Evolutionary conservation across 2,797 vertebrate species (phyloP).

Genomic region (Pseudochromis fuscus): DNA sequence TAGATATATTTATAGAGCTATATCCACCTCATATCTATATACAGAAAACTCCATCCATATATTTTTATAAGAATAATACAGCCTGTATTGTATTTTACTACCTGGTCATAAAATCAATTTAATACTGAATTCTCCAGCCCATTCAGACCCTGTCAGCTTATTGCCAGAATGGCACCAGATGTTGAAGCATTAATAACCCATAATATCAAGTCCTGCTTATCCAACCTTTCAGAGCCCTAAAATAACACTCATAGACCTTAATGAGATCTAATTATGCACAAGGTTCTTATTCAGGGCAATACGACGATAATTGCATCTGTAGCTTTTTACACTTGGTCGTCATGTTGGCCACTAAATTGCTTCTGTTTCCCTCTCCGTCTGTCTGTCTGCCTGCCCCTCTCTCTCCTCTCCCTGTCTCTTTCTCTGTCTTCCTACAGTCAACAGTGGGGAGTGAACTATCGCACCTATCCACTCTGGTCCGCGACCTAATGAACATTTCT

Average conservation of each 20-base stretch:
- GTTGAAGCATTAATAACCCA: conserved; percentile 82
- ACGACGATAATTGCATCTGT: conserved; percentile 82
- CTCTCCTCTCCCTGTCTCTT: conserved; percentile 10
- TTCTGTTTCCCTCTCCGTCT: conserved; percentile 50
- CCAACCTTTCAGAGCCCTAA: conserved; percentile 80
- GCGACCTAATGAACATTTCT: conserved; percentile 87
- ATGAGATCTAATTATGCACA: conserved; percentile 83
- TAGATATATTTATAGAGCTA: conserved; percentile 46
- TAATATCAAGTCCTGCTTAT: conserved; percentile 83
- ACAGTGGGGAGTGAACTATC: conserved; percentile 78
- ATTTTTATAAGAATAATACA: conserved; percentile 23
- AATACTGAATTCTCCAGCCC: conserved; percentile 34
- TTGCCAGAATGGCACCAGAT: conserved; percentile 80
- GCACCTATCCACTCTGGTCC: conserved; percentile 80
- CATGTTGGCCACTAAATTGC: conserved; percentile 77
- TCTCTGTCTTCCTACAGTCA: conserved; percentile 63
- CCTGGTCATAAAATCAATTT: conserved; percentile 37
- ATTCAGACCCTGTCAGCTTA: conserved; percentile 42
- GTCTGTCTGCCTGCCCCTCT: conserved; percentile 9
- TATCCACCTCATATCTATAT: conserved; percentile 41
- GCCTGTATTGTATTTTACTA: conserved; percentile 32
- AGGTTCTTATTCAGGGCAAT: conserved; percentile 80
- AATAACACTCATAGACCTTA: conserved; percentile 84
- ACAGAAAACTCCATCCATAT: conserved; percentile 28
- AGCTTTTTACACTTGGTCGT: conserved; percentile 84